Percentiles rank a stretch among this genome's conserved stretches.
Conservation (phyloP, 1,140 invertebrate species). For the Drosophila watanabei region DNA sequence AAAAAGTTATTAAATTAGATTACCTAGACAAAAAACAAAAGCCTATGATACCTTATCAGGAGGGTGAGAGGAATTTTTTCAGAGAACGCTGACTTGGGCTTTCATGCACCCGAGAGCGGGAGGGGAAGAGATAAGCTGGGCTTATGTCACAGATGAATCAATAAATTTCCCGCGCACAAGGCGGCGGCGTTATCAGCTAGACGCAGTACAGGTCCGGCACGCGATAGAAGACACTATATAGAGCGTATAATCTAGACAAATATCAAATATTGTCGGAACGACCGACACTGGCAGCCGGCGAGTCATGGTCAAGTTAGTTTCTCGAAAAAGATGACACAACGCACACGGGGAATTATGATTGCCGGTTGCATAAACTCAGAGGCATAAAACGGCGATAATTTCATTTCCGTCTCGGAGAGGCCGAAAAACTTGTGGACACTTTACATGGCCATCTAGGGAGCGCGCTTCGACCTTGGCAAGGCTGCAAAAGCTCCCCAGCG, state of each 20-base stretch:
- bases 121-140: conserved; percentile 47
- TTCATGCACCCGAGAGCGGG: conserved; percentile 13
- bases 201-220: conserved; percentile 38
- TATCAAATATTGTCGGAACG: conserved; percentile 22
- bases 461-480: conserved; percentile 56
- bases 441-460: conserved; percentile 32
- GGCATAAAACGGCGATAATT: conserved; percentile 30
- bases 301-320: conserved; percentile 42
- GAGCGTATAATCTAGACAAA: conserved; percentile 32
- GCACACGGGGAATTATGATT: conserved; percentile 16
- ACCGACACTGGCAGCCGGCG: conserved; percentile 9
- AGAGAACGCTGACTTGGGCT: neutral
- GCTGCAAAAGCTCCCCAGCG: conserved; percentile 43
- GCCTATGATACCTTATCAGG: conserved; percentile 15
- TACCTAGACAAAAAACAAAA: conserved; percentile 2
- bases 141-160: conserved; percentile 63
- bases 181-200: conserved; percentile 41
- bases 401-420: conserved; percentile 33
- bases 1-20: neutral
- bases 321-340: conserved; percentile 8
- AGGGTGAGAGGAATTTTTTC: conserved; percentile 10
- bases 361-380: conserved; percentile 5
- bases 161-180: conserved; percentile 44
- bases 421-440: conserved; percentile 29
- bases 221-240: conserved; percentile 30